phyloP scores from a whole-genome alignment of 2,888 invertebrate species.

The Erannis defoliaria region DNA sequence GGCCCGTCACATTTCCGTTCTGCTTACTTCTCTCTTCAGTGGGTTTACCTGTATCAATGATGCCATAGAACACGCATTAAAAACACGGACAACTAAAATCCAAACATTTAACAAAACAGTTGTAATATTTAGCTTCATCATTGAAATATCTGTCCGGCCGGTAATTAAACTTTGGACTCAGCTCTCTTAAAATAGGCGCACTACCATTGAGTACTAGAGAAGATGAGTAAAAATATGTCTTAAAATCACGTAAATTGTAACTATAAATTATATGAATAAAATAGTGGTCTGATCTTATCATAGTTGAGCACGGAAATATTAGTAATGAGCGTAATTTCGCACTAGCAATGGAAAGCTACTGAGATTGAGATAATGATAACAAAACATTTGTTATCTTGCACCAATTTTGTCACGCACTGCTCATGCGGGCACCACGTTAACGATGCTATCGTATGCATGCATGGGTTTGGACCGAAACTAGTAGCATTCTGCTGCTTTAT shows the following conservation, averaged over 20 bases:
- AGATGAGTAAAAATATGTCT: too few relatives aligned
- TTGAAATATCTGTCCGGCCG: too few relatives aligned
- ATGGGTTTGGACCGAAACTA: conserved; percentile 7
- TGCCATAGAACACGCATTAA: too few relatives aligned
- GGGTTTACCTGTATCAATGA: too few relatives aligned
- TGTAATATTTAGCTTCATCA: too few relatives aligned
- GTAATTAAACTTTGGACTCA: too few relatives aligned
- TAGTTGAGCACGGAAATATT: conserved; percentile 24
- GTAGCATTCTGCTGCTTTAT: conserved; percentile 9
- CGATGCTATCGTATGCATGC: conserved; percentile 24
- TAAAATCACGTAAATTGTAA: conserved; percentile 19
- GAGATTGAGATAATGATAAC: conserved; percentile 53
- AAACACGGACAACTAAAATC: too few relatives aligned
- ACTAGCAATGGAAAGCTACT: conserved; percentile 53
- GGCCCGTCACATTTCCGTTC: too few relatives aligned
- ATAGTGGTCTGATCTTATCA: conserved; percentile 29
- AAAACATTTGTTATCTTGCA: conserved; percentile 39
- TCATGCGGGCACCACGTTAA: conserved; percentile 44
- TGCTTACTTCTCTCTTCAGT: too few relatives aligned
- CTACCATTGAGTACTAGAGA: too few relatives aligned
- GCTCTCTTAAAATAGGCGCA: background rate
- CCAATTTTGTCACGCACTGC: conserved; percentile 32
- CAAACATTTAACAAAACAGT: too few relatives aligned
- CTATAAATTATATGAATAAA: conserved; percentile 16
- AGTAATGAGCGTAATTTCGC: conserved; percentile 28